A percentile compares a stretch with the other conserved stretches of the same genome.
phyloP scores from a whole-genome alignment of 2,888 invertebrate genomes.

The Callimorpha dominula region DNA sequence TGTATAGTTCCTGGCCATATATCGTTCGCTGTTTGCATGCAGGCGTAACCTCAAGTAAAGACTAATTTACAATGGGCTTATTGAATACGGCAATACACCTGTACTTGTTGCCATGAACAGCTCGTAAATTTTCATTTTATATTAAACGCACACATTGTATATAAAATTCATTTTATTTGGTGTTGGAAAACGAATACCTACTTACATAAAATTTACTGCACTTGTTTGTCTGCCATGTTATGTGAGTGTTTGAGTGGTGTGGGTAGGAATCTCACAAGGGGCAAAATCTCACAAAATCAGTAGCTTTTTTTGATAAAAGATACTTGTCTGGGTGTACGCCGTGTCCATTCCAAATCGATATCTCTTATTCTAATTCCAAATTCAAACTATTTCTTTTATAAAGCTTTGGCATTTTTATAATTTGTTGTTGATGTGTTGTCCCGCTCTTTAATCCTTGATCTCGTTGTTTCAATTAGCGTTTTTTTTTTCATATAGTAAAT shows the following conservation, averaged over 20 bases:
- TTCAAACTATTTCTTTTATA: not conserved
- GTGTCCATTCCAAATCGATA: not conserved
- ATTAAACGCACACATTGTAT: conserved; percentile 14
- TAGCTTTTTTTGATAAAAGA: not conserved
- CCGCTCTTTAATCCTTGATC: too few relatives aligned
- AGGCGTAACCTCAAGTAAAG: conserved; percentile 55
- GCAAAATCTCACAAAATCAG: too few relatives aligned
- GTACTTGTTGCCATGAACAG: conserved; percentile 35
- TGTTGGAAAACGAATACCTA: not conserved
- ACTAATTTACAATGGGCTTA: conserved; percentile 63
- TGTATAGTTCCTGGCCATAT: conserved; percentile 18
- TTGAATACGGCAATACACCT: conserved; percentile 59
- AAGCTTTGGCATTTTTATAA: not conserved
- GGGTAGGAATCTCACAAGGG: not conserved
- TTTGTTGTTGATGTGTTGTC: not conserved
- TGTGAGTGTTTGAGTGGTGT: not conserved
- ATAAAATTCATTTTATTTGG: conserved; percentile 4
- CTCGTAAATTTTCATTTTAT: conserved; percentile 37
- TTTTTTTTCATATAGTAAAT: too few relatives aligned
- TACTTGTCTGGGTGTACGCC: not conserved
- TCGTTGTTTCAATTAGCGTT: too few relatives aligned
- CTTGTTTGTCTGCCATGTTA: not conserved
- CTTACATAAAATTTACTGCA: not conserved
- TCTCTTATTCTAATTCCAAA: too few relatives aligned
- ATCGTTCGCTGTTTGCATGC: conserved; percentile 27